Evolutionary conservation across 2,797 vertebrate genomes (phyloP), one percentile per base, ranked within the genome.

Genomic region (Acanthurus lineatus): DNA sequence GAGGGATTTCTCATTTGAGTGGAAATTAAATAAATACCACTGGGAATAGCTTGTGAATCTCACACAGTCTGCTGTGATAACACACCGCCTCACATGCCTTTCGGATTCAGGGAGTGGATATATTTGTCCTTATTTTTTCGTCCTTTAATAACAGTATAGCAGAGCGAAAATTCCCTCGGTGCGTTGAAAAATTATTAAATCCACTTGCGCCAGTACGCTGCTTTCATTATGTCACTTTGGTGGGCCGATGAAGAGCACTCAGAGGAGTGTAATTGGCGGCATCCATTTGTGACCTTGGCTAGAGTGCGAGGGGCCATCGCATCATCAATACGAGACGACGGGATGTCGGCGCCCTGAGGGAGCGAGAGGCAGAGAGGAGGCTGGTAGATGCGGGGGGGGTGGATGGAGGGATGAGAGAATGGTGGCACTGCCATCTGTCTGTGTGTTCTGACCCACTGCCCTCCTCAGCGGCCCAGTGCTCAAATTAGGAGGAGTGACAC

Each of bases 361-460:
- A 78, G 64, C 32, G 77, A 65, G 76, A 68, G 65, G 64, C 44
- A 22, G 69, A 49, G 57, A 61, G 63, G 60, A 67, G 69, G 77
- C 44, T 64, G n/a, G 73, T 25, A 22, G 72, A 58, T 59, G 54
- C 47, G 53, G 53, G 72, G 28, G 28, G 3, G 28, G 28, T 32
- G 28, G 28, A 32, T 32, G 28, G 28, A 58, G 45, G 45, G 58
- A 79, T 63, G 81, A 73, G 82, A 76, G 81, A 67, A 81, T 28
- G 74, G 80, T 81, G 88, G 86, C 88, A 82, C 81, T 84, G 89
- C 93, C 94, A 94, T 94, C 94, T 95, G 94, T 94, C 92, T 92
- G 20, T 86, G 87, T 93, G 91, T 91, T 92, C 91, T 94, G 94
- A 95, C 92, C 93, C 91, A 88, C 74, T 93, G 93, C 84, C 93